phyloP scores from a whole-genome alignment of 2,888 invertebrate species.

The Chironomus tentans region DNA sequence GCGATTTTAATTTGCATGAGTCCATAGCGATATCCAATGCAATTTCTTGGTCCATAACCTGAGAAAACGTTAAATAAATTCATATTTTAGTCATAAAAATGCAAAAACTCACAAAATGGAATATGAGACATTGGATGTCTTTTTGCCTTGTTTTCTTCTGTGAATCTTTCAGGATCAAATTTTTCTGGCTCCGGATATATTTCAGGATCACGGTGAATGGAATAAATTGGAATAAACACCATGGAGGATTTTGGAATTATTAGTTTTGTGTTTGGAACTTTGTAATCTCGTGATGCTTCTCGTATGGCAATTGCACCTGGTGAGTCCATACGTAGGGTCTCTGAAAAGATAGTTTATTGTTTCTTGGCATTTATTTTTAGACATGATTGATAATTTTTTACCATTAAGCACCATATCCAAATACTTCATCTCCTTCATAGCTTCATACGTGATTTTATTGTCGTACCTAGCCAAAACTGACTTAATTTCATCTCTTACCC shows the following conservation, averaged over 20 bases:
- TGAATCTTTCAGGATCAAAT: conserved; percentile 54
- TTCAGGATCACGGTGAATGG: conserved; percentile 51
- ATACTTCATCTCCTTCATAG: conserved; percentile 39
- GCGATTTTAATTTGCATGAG: conserved; percentile 37
- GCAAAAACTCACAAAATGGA: conserved; percentile 35
- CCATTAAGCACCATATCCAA: conserved; percentile 40
- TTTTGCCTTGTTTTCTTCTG: conserved; percentile 45
- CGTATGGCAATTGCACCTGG: conserved; percentile 46
- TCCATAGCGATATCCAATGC: conserved; percentile 33
- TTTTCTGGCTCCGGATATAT: conserved; percentile 51
- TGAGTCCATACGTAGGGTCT: conserved; percentile 49
- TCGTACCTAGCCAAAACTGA: conserved; percentile 33
- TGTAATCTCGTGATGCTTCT: conserved; percentile 45
- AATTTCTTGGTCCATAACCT: neutral
- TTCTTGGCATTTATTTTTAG: too few relatives aligned
- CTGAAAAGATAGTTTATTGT: conserved; percentile 34
- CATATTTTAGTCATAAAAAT: neutral
- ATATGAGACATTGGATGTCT: conserved; percentile 40
- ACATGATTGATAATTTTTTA: too few relatives aligned
- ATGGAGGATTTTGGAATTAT: conserved; percentile 46
- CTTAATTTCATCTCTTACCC: conserved; percentile 40
- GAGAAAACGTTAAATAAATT: neutral
- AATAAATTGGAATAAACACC: conserved; percentile 46
- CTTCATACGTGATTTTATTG: conserved; percentile 36
- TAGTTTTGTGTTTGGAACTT: conserved; percentile 43